Evolutionary conservation across 1,140 invertebrate species (phyloP).

Genomic region (Tribolium madens): DNA sequence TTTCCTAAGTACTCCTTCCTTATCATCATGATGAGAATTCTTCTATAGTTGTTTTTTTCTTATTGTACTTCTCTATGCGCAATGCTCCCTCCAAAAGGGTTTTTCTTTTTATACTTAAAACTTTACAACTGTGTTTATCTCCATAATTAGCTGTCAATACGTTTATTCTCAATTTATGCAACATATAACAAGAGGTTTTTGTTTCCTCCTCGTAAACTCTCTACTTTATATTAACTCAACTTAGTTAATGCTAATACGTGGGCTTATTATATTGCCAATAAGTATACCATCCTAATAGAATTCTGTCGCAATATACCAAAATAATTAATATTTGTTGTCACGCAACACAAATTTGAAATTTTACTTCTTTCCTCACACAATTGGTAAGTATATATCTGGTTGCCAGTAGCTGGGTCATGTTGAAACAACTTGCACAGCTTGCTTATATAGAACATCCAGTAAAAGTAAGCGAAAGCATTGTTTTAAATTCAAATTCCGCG

Average conservation of each 20-base stretch:
- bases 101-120: not conserved
- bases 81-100: not conserved
- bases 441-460: not conserved
- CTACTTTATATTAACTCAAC: not conserved
- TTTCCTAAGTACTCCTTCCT: slow-evolving; percentile 25
- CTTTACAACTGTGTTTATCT: slow-evolving; percentile 4
- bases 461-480: not conserved
- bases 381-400: too few relatives aligned
- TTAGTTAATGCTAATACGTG: not conserved
- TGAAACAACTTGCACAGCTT: not conserved
- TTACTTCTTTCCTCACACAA: not conserved
- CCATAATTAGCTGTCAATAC: slow-evolving; percentile 9
- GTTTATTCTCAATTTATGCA: not conserved
- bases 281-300: slow-evolving; percentile 9
- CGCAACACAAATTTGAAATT: not conserved
- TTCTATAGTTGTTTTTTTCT: slow-evolving; percentile 17
- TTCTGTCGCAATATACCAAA: not conserved
- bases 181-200: slow-evolving; percentile 16
- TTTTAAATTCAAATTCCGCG: slow-evolving; percentile 23
- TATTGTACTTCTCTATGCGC: not conserved
- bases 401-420: not conserved
- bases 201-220: slow-evolving; percentile 3
- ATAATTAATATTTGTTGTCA: not conserved
- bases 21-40: slow-evolving; percentile 26
- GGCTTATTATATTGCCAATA: slow-evolving; percentile 18